Percentiles rank a stretch among this genome's conserved stretches.
These are phyloP conservation scores for Irena cyanogastra DNA, from an alignment of 2,113 vertebrate species.

Conservation along the genomic window DNA sequence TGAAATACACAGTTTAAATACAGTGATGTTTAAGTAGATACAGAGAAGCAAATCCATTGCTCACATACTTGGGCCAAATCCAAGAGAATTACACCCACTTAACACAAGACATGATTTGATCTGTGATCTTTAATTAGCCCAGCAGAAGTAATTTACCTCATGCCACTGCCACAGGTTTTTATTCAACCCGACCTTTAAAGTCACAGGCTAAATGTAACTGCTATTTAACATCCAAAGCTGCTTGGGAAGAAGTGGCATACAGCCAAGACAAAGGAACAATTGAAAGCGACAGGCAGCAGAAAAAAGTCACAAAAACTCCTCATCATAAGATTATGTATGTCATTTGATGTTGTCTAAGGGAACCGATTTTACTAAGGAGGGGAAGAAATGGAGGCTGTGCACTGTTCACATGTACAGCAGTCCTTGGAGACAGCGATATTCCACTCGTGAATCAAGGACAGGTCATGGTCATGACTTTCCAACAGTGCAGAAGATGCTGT, in stretches of 20 bases:
- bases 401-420: not conserved
- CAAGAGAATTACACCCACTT: not conserved
- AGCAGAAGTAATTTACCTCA: not conserved
- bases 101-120: not conserved
- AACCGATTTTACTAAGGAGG: not conserved
- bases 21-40: not conserved
- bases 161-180: not conserved
- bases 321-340: not conserved
- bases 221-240: not conserved
- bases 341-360: not conserved
- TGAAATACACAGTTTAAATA: not conserved
- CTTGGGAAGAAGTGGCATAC: not conserved
- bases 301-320: not conserved
- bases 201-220: not conserved
- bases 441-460: not conserved
- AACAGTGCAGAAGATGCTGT: not conserved
- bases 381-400: not conserved
- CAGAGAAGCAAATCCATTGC: not conserved
- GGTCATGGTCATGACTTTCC: not conserved
- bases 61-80: not conserved
- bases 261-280: not conserved
- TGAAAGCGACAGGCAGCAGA: conserved; percentile 10
- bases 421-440: not conserved
- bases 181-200: not conserved
- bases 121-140: not conserved